Evolutionary conservation across 2,888 invertebrate genomes (phyloP).

Genomic region (Marronus borbonicus): DNA sequence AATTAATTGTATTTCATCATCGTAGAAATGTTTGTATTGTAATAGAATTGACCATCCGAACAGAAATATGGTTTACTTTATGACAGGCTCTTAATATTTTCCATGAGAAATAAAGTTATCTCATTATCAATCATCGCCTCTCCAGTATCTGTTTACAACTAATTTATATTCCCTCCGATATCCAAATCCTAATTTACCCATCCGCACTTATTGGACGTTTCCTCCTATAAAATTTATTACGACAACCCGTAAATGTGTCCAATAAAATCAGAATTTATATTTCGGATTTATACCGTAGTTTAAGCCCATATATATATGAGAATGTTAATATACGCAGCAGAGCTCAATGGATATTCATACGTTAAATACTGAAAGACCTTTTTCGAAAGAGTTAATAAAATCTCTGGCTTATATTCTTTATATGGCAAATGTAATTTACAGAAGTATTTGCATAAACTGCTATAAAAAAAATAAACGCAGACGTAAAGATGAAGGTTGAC

Average conservation of each 20-base stretch:
- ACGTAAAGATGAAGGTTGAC: slow-evolving; percentile 11
- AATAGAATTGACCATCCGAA: no score
- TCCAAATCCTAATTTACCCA: slow-evolving; percentile 11
- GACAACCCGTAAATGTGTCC: slow-evolving; percentile 18
- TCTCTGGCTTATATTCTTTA: neutral
- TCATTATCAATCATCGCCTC: slow-evolving; percentile 1
- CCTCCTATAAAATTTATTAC: slow-evolving; percentile 19
- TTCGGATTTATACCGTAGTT: neutral
- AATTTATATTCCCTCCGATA: neutral
- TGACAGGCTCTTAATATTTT: neutral
- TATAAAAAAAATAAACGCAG: neutral
- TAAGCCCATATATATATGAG: slow-evolving; percentile 4
- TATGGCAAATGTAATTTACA: slow-evolving; percentile 1
- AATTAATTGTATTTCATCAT: no score
- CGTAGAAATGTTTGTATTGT: no score
- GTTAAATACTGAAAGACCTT: slow-evolving; percentile 4
- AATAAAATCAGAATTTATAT: slow-evolving; percentile 34
- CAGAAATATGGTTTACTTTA: neutral
- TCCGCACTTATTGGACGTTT: neutral
- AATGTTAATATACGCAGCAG: neutral
- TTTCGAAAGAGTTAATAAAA: slow-evolving; percentile 10
- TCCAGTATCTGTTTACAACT: neutral
- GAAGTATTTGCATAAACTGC: neutral
- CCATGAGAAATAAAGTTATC: neutral
- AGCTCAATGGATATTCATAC: neutral